Conservation (phyloP, 2,797 vertebrate species). For the Salmo trutta region DNA sequence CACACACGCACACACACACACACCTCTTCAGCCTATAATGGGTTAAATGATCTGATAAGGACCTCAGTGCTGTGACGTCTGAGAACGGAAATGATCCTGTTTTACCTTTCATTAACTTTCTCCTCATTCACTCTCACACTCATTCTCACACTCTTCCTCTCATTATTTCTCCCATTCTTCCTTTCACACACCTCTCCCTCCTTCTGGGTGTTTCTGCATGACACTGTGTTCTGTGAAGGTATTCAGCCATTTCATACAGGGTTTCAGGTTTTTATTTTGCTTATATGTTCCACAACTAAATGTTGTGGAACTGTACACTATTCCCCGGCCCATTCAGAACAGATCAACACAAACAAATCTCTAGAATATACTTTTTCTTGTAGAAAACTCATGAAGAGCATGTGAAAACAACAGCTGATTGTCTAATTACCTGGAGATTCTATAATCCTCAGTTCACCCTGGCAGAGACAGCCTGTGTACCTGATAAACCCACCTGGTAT, state of each 20-base stretch:
- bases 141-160: neutral
- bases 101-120: conserved; percentile 44
- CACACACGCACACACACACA: conserved; percentile 1
- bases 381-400: neutral
- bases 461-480: neutral
- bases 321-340: neutral
- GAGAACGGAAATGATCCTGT: conserved; percentile 17
- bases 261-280: neutral
- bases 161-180: too few species aligned
- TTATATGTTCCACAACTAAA: neutral
- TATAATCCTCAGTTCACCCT: neutral
- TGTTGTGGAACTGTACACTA: neutral
- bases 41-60: conserved; percentile 44
- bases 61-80: conserved; percentile 47
- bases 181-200: neutral
- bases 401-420: neutral
- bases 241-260: neutral
- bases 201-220: neutral
- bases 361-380: neutral
- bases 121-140: conserved; percentile 2
- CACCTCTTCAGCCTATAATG: neutral
- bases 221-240: neutral
- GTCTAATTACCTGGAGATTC: neutral
- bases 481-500: neutral
- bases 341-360: neutral